Evolutionary conservation across 2,888 invertebrate genomes (phyloP).

Genomic region (Sturmia bella): DNA sequence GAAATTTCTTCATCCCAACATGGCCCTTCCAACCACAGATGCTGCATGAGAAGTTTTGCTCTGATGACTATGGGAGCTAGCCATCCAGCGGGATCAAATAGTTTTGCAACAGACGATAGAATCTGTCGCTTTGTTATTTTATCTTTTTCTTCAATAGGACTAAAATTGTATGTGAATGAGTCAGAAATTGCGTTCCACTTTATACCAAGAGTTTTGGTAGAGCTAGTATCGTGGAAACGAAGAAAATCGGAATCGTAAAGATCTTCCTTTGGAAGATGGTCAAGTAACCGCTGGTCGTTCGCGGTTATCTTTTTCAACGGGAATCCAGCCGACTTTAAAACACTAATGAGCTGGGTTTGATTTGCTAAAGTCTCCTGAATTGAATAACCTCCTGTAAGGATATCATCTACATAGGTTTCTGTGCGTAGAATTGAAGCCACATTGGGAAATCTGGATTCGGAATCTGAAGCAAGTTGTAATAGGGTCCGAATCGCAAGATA

Average conservation of each 20-base stretch:
- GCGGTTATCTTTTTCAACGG: background rate
- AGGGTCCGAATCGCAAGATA: background rate
- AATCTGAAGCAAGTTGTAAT: too few species aligned
- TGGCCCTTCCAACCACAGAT: background rate
- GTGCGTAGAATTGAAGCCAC: too few species aligned
- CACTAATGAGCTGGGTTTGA: background rate
- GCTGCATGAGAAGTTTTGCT: background rate
- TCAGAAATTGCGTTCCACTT: too few species aligned
- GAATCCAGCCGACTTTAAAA: background rate
- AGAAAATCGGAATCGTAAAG: background rate
- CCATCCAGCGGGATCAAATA: too few species aligned
- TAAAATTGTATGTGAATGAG: too few species aligned
- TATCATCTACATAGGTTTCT: too few species aligned
- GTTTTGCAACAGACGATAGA: too few species aligned
- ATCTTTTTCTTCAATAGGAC: background rate
- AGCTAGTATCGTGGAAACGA: background rate
- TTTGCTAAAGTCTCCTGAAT: background rate
- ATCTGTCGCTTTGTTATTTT: background rate
- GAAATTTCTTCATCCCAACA: background rate
- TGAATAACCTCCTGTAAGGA: background rate
- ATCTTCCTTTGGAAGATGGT: background rate
- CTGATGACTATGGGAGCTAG: too few species aligned
- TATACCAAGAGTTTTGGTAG: background rate
- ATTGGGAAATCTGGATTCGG: too few species aligned
- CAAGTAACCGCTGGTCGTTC: background rate